A percentile compares a stretch with the other conserved stretches of the same genome.
These are phyloP conservation scores for Aurelia sp. DNA, from an alignment of 30 jellyfish, hydroid and myxozoan genomes.

Conservation along the genomic window DNA sequence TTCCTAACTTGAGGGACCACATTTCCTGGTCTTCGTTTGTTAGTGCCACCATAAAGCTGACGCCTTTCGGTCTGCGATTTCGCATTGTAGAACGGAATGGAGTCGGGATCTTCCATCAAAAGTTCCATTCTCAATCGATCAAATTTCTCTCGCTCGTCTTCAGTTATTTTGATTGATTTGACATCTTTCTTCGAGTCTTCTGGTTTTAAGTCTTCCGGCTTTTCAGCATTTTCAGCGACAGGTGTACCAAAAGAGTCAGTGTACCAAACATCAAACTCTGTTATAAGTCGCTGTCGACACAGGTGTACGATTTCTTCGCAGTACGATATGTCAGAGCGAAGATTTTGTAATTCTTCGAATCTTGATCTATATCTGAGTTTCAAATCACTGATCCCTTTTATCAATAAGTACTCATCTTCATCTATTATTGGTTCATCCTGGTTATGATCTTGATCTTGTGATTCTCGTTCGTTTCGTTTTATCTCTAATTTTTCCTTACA, in stretches of 20 bases:
- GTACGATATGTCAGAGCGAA: conserved; percentile 78
- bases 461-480: conserved; percentile 4
- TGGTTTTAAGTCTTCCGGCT: conserved; percentile 35
- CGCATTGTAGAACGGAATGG: conserved; percentile 92
- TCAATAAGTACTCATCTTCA: conserved; percentile 72
- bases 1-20: conserved; percentile 70
- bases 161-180: conserved; percentile 40
- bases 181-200: conserved; percentile 37
- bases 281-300: conserved; percentile 81
- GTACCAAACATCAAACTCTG: conserved; percentile 92
- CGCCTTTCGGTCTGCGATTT: conserved; percentile 81
- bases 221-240: conserved; percentile 33
- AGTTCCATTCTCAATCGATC: conserved; percentile 65
- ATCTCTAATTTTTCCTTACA: conserved; percentile 61
- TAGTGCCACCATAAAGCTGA: conserved; percentile 37
- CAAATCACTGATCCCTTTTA: conserved; percentile 62
- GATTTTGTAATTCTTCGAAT: conserved; percentile 75
- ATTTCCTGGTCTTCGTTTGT: conserved; percentile 75
- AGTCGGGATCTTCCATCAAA: conserved; percentile 87
- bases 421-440: conserved; percentile 65
- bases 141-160: conserved; percentile 82
- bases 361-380: conserved; percentile 64
- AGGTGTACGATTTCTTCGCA: conserved; percentile 82
- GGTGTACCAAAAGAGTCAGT: conserved; percentile 75
- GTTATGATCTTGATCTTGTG: conserved; percentile 30